phyloP scores from a whole-genome alignment of 2,888 invertebrate species.

The Celastrina argiolus region DNA sequence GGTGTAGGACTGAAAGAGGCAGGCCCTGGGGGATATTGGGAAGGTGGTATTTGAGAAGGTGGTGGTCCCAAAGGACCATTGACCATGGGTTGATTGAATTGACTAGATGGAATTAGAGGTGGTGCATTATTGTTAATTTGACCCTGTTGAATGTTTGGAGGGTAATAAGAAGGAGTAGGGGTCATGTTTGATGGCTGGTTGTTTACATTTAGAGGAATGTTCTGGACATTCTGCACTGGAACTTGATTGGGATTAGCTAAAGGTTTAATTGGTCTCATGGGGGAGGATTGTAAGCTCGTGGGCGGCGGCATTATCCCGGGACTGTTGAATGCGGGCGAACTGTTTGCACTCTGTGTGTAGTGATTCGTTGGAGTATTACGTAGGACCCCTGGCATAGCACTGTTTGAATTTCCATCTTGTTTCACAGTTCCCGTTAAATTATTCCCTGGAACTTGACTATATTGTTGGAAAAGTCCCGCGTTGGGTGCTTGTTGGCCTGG shows the following conservation, averaged over 20 bases:
- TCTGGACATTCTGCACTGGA: conserved; percentile 44
- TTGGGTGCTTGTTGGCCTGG: conserved; percentile 53
- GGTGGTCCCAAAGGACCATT: conserved; percentile 60
- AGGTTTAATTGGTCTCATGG: conserved; percentile 43
- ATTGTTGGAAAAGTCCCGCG: conserved; percentile 48
- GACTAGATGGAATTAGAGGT: conserved; percentile 67
- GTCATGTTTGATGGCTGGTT: conserved; percentile 46
- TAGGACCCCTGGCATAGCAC: conserved; percentile 42
- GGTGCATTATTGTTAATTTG: conserved; percentile 70
- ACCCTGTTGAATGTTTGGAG: conserved; percentile 46
- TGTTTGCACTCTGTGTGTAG: conserved; percentile 59
- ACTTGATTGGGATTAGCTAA: conserved; percentile 39
- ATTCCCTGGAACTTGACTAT: conserved; percentile 51
- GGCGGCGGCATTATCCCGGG: conserved; percentile 51
- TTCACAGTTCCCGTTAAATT: conserved; percentile 59
- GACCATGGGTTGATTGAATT: conserved; percentile 52
- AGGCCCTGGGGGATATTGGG: conserved; percentile 42
- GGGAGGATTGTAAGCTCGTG: conserved; percentile 51
- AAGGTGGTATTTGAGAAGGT: conserved; percentile 32
- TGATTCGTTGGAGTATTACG: conserved; percentile 51
- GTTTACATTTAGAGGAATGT: conserved; percentile 45
- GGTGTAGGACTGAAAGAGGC: conserved; percentile 42
- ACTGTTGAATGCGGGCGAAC: conserved; percentile 68
- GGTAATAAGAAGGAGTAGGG: conserved; percentile 47
- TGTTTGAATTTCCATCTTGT: conserved; percentile 64